phyloP scores from a whole-genome alignment of 1,140 invertebrate genomes.

The Bactericera cockerelli region DNA sequence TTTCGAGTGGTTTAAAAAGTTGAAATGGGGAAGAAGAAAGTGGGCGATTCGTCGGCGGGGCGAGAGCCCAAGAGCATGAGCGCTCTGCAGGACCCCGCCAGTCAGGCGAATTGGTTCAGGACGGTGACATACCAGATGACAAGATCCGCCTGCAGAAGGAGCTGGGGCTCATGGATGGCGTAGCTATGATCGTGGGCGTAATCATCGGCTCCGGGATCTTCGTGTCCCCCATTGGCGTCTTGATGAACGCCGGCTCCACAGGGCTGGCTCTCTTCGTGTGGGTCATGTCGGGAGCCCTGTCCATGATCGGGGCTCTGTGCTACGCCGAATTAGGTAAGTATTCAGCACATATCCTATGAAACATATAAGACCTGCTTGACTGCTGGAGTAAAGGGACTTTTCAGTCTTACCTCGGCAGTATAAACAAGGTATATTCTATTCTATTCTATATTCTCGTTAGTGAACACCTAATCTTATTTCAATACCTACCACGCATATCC shows the following conservation, averaged over 20 bases:
- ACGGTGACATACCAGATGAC: not conserved
- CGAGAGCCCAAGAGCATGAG: constrained; percentile 3
- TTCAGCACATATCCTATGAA: too few relatives aligned
- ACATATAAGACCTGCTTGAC: too few relatives aligned
- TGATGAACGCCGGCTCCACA: constrained; percentile 69
- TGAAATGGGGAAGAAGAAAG: not conserved
- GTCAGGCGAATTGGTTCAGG: not conserved
- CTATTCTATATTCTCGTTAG: too few relatives aligned
- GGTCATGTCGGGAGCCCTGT: constrained; percentile 75
- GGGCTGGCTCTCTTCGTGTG: constrained; percentile 81
- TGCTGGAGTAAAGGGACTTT: too few relatives aligned
- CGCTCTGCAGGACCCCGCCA: not conserved
- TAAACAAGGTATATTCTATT: too few relatives aligned
- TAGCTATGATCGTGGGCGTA: constrained; percentile 81
- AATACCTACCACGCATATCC: too few relatives aligned
- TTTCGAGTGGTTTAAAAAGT: too few relatives aligned
- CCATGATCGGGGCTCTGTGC: constrained; percentile 85
- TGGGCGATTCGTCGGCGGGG: not conserved
- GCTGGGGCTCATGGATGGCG: constrained; percentile 73
- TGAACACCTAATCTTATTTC: too few relatives aligned
- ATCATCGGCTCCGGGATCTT: constrained; percentile 90
- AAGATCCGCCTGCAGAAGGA: constrained; percentile 66
- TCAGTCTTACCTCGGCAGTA: too few relatives aligned
- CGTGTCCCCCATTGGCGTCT: constrained; percentile 86
- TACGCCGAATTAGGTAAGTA: constrained; percentile 90